Percentiles rank a stretch among this genome's conserved stretches.
Conservation (phyloP, 2,113 vertebrate species). For the Odontophorus gujanensis region DNA sequence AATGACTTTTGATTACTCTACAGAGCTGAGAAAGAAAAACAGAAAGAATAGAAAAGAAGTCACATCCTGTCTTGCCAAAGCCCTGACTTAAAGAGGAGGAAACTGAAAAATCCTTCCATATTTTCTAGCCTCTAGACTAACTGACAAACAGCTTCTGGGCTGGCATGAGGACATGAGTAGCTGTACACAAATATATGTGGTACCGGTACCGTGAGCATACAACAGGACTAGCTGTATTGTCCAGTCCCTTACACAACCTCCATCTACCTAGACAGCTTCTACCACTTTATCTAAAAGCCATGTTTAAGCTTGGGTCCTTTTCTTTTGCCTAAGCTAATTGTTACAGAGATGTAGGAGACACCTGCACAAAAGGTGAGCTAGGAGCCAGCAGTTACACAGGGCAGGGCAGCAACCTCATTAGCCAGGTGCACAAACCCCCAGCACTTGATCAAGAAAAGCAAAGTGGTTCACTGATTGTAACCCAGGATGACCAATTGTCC, state of each 20-base stretch:
- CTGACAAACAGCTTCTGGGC: not conserved
- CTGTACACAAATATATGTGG: not conserved
- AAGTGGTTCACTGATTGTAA: not conserved
- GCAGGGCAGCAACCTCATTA: not conserved
- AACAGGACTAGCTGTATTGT: not conserved
- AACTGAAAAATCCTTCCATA: not conserved
- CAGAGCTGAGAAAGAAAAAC: not conserved
- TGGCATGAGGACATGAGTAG: not conserved
- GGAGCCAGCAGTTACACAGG: not conserved
- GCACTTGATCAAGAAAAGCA: not conserved
- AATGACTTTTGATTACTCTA: not conserved
- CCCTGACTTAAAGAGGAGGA: not conserved
- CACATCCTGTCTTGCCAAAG: not conserved
- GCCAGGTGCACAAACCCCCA: not conserved
- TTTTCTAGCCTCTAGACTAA: not conserved
- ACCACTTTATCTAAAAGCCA: not conserved
- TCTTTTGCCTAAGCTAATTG: not conserved
- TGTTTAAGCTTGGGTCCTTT: not conserved
- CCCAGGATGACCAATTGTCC: fast-evolving
- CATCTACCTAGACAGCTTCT: not conserved
- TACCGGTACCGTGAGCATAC: not conserved
- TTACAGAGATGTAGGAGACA: not conserved
- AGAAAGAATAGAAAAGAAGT: not conserved
- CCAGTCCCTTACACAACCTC: not conserved
- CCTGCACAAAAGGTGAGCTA: not conserved